A percentile compares a stretch with the other conserved stretches of the same genome.
Conservation (phyloP, 2,797 vertebrate species). For the Remorina albescens region DNA sequence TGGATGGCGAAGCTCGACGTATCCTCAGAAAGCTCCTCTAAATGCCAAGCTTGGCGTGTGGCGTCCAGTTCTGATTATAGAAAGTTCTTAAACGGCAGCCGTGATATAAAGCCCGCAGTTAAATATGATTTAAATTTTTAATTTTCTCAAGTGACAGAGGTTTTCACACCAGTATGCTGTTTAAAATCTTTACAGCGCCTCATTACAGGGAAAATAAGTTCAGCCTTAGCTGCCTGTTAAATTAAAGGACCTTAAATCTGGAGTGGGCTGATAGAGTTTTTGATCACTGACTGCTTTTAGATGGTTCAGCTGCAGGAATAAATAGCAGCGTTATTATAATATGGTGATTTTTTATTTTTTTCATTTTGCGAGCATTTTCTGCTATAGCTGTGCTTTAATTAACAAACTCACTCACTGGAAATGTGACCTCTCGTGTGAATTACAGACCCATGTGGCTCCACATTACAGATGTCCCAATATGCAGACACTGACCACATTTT, state of each 20-base stretch:
- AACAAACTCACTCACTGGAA: conserved; percentile 26
- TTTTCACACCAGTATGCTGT: conserved; percentile 12
- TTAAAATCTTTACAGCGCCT: conserved; percentile 23
- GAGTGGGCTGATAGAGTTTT: conserved; percentile 51
- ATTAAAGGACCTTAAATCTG: conserved; percentile 41
- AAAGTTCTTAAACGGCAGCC: conserved; percentile 18
- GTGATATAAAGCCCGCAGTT: conserved; percentile 23
- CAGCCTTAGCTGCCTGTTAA: conserved; percentile 23
- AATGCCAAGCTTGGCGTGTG: background rate
- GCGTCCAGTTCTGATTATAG: conserved; percentile 35
- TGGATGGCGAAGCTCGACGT: conserved; percentile 20
- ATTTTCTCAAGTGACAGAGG: conserved; percentile 33
- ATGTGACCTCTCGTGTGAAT: conserved; percentile 33
- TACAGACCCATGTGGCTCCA: conserved; percentile 13
- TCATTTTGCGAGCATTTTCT: conserved; percentile 10
- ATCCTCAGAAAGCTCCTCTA: conserved; percentile 33
- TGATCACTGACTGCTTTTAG: conserved; percentile 31
- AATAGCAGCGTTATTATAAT: conserved; percentile 25
- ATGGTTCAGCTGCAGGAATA: conserved; percentile 32
- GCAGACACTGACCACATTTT: background rate
- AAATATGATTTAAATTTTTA: conserved; percentile 34
- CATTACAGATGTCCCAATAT: conserved; percentile 1
- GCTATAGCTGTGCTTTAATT: conserved; percentile 29
- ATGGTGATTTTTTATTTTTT: background rate
- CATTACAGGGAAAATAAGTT: conserved; percentile 37